A percentile compares a stretch with the other conserved stretches of the same genome.
These are phyloP conservation scores for Drosophila rhopaloa DNA, from an alignment of 1,140 invertebrate genomes.

Conservation along the genomic window DNA sequence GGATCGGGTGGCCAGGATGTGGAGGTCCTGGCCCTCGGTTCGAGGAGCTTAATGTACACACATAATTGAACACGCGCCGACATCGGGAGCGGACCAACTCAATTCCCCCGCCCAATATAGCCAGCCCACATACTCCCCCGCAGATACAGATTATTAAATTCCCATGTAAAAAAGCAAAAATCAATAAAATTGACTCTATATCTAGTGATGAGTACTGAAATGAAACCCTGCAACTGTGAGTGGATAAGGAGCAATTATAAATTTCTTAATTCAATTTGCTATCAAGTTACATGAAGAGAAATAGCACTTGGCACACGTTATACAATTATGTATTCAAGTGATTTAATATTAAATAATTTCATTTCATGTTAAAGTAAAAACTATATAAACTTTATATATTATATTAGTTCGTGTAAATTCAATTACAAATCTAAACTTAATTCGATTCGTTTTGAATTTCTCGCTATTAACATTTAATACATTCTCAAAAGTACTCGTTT, in stretches of 20 bases:
- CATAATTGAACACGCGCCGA: slow-evolving; percentile 67
- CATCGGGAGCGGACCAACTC: slow-evolving; percentile 26
- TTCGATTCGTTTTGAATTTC: too few species aligned
- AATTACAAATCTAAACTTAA: too few species aligned
- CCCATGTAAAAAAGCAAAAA: slow-evolving; percentile 73
- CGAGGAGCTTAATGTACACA: slow-evolving; percentile 69
- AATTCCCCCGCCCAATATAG: slow-evolving; percentile 7
- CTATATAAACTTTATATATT: too few species aligned
- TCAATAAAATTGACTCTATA: slow-evolving; percentile 71
- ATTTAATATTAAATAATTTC: too few species aligned
- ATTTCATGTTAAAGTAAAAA: too few species aligned
- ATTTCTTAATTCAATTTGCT: slow-evolving; percentile 39
- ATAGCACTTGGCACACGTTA: background rate
- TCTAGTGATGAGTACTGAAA: slow-evolving; percentile 27
- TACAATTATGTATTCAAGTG: too few species aligned
- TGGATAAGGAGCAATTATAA: slow-evolving; percentile 39
- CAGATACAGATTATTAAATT: slow-evolving; percentile 62
- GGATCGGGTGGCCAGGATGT: background rate
- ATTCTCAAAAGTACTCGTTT: too few species aligned
- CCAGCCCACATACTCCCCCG: slow-evolving; percentile 1
- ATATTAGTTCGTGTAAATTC: too few species aligned
- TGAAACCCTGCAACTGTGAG: slow-evolving; percentile 6
- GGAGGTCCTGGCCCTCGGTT: slow-evolving; percentile 15
- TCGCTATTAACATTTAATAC: too few species aligned
- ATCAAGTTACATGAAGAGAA: slow-evolving; percentile 22